phyloP scores from a whole-genome alignment of 2,888 invertebrate genomes.

The Neocrepidodera transversa region DNA sequence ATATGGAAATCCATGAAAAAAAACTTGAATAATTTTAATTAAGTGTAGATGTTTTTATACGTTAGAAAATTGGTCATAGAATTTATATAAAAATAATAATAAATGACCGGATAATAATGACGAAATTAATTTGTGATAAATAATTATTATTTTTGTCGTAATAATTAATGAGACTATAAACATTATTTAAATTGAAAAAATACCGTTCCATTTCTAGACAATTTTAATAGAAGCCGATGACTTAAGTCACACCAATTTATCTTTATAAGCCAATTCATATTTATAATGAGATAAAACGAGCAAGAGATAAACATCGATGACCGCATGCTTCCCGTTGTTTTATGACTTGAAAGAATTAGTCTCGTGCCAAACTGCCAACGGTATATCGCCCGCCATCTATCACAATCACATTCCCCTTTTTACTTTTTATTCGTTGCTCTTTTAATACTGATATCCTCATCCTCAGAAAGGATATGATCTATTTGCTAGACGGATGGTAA shows the following conservation, averaged over 20 bases:
- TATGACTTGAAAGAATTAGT: slow-evolving; percentile 45
- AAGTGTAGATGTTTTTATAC: slow-evolving; percentile 5
- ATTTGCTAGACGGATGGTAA: neutral
- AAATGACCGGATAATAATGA: no score
- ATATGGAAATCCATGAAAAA: neutral
- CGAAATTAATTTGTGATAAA: no score
- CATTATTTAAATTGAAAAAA: slow-evolving; percentile 25
- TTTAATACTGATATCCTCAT: slow-evolving; percentile 23
- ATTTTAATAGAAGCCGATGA: slow-evolving; percentile 44
- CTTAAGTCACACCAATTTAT: slow-evolving; percentile 60
- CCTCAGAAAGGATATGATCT: slow-evolving; percentile 11
- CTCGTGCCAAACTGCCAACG: slow-evolving; percentile 53
- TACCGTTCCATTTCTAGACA: slow-evolving; percentile 14
- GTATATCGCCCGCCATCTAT: slow-evolving; percentile 41
- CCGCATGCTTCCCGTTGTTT: slow-evolving; percentile 58
- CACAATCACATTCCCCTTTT: slow-evolving; percentile 42
- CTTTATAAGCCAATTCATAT: slow-evolving; percentile 60
- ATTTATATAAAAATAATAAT: no score
- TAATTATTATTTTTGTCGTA: no score
- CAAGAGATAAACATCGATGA: slow-evolving; percentile 54
- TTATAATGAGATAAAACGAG: slow-evolving; percentile 53
- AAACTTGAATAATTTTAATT: slow-evolving; percentile 18
- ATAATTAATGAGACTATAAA: no score
- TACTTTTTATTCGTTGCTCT: slow-evolving; percentile 29
- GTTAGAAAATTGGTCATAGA: no score